Evolutionary conservation across 1,140 invertebrate genomes (phyloP).

Genomic region (Habropoda laboriosa): DNA sequence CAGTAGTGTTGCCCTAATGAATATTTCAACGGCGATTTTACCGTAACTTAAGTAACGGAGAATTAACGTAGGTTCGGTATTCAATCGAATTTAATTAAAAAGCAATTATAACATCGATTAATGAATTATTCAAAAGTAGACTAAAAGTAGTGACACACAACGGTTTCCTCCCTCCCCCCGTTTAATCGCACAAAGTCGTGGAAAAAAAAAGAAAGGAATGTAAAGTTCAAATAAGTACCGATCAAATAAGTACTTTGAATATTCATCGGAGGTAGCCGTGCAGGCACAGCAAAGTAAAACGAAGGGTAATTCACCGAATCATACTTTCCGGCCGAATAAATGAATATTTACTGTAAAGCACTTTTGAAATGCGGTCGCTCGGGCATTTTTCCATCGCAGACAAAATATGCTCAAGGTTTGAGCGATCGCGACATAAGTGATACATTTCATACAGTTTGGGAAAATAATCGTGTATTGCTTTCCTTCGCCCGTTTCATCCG

Average conservation of each 20-base stretch:
- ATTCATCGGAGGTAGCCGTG: not conserved
- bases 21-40: constrained; percentile 17
- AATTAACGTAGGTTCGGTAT: not conserved
- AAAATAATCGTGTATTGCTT: constrained; percentile 50
- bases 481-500: not conserved
- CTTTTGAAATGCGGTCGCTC: not conserved
- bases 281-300: not conserved
- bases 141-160: no score
- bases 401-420: constrained; percentile 13
- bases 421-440: constrained; percentile 13
- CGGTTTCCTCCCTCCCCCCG: not conserved
- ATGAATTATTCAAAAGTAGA: constrained; percentile 15
- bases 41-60: not conserved
- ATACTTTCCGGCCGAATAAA: not conserved
- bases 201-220: no score
- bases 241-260: constrained; percentile 20
- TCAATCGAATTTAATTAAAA: not conserved
- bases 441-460: not conserved
- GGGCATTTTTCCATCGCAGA: constrained; percentile 13
- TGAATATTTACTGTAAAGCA: not conserved
- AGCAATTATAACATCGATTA: constrained; percentile 2
- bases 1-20: not conserved
- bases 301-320: not conserved
- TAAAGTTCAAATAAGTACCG: not conserved
- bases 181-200: not conserved